Conservation (phyloP, 2,888 invertebrate genomes). For the Keiferia lycopersicella region DNA sequence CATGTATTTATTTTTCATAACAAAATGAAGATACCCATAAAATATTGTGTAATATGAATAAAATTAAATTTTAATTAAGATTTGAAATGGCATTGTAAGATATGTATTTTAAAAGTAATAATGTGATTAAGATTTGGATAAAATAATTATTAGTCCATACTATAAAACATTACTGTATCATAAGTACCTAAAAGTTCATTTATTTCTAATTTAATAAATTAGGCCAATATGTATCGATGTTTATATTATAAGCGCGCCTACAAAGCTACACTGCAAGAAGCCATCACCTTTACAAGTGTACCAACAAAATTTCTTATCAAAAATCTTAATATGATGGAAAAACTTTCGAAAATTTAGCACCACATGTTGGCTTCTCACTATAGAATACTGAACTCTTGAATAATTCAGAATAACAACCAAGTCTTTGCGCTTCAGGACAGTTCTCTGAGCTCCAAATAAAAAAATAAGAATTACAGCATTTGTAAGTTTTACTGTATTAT, state of each 20-base stretch:
- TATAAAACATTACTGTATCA: not conserved
- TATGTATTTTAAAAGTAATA: not conserved
- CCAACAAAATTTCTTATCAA: slow-evolving; percentile 60
- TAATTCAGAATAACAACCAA: slow-evolving; percentile 35
- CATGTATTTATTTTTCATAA: too few relatives aligned
- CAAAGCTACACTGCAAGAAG: slow-evolving; percentile 53
- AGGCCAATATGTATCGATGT: slow-evolving; percentile 48
- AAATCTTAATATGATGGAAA: slow-evolving; percentile 71
- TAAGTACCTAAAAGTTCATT: not conserved
- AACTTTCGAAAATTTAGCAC: slow-evolving; percentile 80
- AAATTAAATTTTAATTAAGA: not conserved
- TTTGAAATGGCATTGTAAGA: not conserved
- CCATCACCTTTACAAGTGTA: slow-evolving; percentile 54
- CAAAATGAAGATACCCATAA: too few relatives aligned
- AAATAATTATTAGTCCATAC: not conserved
- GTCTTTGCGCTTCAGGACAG: slow-evolving; percentile 29
- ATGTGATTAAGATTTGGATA: not conserved
- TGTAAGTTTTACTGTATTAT: not conserved
- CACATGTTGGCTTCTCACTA: slow-evolving; percentile 76
- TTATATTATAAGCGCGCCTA: slow-evolving; percentile 30
- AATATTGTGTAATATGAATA: too few relatives aligned
- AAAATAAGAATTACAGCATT: not conserved
- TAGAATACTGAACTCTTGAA: slow-evolving; percentile 53
- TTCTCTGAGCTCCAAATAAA: not conserved
- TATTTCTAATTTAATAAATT: slow-evolving; percentile 32